These are phyloP conservation scores for Drosophila mojavensis DNA, from an alignment of 1,140 invertebrate species.

Conservation along the genomic window DNA sequence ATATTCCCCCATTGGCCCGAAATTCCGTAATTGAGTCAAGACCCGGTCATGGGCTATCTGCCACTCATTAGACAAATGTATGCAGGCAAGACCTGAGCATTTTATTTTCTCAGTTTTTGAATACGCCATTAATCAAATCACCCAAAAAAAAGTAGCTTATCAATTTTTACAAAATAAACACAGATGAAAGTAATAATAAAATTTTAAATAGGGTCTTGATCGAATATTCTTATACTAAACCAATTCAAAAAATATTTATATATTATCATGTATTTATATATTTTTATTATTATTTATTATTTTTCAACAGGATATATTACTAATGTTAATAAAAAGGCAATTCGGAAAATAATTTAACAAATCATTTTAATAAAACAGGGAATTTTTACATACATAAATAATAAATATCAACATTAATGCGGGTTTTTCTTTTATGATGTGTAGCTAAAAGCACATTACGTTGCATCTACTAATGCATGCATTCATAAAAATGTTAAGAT, in stretches of 20 bases:
- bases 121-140: constrained; percentile 34
- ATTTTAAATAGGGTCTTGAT: constrained; percentile 2
- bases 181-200: background rate
- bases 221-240: background rate
- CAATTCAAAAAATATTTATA: background rate
- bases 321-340: too few relatives aligned
- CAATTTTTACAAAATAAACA: constrained; percentile 14
- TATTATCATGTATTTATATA: background rate
- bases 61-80: constrained; percentile 35
- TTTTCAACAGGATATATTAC: too few relatives aligned
- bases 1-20: background rate
- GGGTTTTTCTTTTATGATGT: constrained; percentile 16
- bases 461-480: background rate
- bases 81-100: constrained; percentile 18
- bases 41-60: constrained; percentile 35
- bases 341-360: too few relatives aligned
- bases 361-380: too few relatives aligned
- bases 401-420: constrained; percentile 12
- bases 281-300: too few relatives aligned
- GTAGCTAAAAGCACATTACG: constrained; percentile 6
- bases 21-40: constrained; percentile 9
- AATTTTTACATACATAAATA: too few relatives aligned
- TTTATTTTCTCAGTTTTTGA: constrained; percentile 1
- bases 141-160: constrained; percentile 26
- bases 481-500: constrained; percentile 7